Evolutionary conservation across 2,888 invertebrate species (phyloP).

Genomic region (Drosophila parthenogenetica): DNA sequence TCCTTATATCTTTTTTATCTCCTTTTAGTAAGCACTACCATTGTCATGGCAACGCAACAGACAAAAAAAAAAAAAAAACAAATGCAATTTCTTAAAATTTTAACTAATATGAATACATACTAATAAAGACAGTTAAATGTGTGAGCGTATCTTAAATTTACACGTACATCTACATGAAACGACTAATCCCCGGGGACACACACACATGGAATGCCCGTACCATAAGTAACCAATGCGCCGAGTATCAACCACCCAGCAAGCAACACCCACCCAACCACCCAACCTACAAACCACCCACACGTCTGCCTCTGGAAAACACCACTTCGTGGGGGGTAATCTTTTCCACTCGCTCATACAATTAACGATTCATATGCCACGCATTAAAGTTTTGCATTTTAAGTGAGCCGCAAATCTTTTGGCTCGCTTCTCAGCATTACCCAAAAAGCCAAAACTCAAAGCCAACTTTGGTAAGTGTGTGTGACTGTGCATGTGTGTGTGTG

Average conservation of each 20-base stretch:
- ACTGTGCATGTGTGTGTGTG: slow-evolving; percentile 12
- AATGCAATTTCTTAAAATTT: neutral
- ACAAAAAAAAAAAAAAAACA: neutral
- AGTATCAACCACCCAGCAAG: neutral
- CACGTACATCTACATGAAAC: slow-evolving; percentile 8
- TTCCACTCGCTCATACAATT: slow-evolving; percentile 60
- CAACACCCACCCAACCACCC: neutral
- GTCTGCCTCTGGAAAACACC: slow-evolving; percentile 1
- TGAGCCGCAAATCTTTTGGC: slow-evolving; percentile 61
- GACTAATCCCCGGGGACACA: slow-evolving; percentile 22
- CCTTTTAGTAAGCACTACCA: too few relatives aligned
- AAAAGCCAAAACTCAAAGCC: slow-evolving; percentile 59
- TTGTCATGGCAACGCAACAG: too few relatives aligned
- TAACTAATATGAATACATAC: neutral
- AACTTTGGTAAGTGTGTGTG: slow-evolving; percentile 35
- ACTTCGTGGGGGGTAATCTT: neutral
- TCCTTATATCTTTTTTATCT: too few relatives aligned
- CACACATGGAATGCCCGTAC: slow-evolving; percentile 16
- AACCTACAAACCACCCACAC: slow-evolving; percentile 6
- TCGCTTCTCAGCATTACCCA: slow-evolving; percentile 43
- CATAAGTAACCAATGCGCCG: slow-evolving; percentile 6
- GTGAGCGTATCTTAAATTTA: slow-evolving; percentile 14
- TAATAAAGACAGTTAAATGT: slow-evolving; percentile 17
- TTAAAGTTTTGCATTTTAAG: slow-evolving; percentile 65
- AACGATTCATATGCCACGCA: slow-evolving; percentile 72